Conservation (phyloP, 2,113 vertebrate genomes). For the Accipiter cooperii region DNA sequence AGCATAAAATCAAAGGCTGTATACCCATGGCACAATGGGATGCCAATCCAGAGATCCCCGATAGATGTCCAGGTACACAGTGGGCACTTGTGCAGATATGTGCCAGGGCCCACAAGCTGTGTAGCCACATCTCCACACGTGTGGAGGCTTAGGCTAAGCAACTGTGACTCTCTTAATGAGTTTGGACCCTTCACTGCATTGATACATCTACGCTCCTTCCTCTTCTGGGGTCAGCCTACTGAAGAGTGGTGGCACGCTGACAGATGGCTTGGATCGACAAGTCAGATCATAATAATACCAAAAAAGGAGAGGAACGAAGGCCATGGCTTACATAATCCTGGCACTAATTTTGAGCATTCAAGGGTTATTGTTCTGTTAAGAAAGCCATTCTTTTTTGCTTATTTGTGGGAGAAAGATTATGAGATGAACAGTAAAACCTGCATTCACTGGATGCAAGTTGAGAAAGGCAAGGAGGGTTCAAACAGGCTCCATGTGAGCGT, state of each 20-base stretch:
- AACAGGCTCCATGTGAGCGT: neutral
- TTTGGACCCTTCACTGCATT: neutral
- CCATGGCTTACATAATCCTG: neutral
- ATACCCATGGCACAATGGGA: neutral
- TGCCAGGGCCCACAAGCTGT: neutral
- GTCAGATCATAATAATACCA: neutral
- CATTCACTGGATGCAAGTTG: neutral
- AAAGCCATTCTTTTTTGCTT: neutral
- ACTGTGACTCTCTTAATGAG: neutral
- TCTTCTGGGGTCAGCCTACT: neutral
- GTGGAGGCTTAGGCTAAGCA: neutral
- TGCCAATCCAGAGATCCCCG: neutral
- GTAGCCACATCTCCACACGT: neutral
- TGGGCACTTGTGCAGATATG: neutral
- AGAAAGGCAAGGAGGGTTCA: neutral
- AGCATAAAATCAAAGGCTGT: neutral
- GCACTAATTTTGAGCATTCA: neutral
- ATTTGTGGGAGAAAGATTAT: neutral
- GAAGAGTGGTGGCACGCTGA: neutral
- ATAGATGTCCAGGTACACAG: neutral
- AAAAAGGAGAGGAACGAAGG: neutral
- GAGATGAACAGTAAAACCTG: neutral
- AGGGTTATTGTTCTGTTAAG: neutral
- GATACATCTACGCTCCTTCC: neutral
- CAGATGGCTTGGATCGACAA: neutral